Percentiles rank a stretch among this genome's conserved stretches.
These are phyloP conservation scores for Eucera pruinosa DNA, from an alignment of 2,888 invertebrate genomes.

Conservation along the genomic window DNA sequence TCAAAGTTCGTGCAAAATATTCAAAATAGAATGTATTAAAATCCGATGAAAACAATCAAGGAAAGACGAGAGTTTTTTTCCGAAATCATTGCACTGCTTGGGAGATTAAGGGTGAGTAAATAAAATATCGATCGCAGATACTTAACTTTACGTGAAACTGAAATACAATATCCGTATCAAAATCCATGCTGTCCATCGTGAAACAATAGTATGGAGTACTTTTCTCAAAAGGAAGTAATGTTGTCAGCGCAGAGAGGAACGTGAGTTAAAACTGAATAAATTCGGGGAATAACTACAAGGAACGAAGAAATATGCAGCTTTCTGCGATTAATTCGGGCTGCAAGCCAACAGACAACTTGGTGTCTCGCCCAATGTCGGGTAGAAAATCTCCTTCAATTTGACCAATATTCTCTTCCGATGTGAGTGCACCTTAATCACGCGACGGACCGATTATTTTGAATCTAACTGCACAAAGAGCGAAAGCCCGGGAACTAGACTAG, in stretches of 20 bases:
- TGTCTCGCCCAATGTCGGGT: constrained; percentile 77
- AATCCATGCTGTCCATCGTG: constrained; percentile 78
- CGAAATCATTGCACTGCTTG: neutral
- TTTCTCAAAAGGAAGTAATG: neutral
- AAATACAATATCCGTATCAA: constrained; percentile 78
- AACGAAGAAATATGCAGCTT: constrained; percentile 21
- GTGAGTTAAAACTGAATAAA: constrained; percentile 13
- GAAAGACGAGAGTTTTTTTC: too few relatives aligned
- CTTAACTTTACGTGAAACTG: constrained; percentile 81
- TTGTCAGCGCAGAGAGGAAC: too few relatives aligned
- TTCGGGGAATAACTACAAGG: constrained; percentile 39
- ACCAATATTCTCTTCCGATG: constrained; percentile 11
- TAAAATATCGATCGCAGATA: constrained; percentile 55
- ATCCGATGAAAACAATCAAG: too few relatives aligned
- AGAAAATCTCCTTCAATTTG: constrained; percentile 58
- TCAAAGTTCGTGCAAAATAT: too few relatives aligned
- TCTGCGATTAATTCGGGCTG: constrained; percentile 60
- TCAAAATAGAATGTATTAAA: too few relatives aligned
- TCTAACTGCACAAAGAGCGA: neutral
- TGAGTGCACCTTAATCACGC: constrained; percentile 27
- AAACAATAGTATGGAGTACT: neutral
- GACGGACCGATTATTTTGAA: constrained; percentile 35
- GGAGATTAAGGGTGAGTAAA: neutral
- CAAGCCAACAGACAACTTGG: constrained; percentile 72
- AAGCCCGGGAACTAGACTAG: neutral